phyloP scores from a whole-genome alignment of 64 coral and sea anemone species.

The Montipora foliosa region DNA sequence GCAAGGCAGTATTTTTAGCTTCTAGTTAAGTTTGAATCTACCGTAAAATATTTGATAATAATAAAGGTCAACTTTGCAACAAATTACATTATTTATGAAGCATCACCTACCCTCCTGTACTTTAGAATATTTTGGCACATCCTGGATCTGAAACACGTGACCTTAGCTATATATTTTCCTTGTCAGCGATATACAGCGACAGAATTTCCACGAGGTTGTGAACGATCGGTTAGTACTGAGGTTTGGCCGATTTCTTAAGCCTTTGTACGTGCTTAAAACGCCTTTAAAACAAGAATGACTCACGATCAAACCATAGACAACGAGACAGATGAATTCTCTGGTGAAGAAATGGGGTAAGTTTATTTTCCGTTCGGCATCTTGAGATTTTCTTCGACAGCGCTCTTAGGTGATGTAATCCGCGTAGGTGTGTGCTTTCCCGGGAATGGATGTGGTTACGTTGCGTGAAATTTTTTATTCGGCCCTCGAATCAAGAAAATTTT shows the following conservation, averaged over 20 bases:
- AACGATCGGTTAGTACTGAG: too few species aligned
- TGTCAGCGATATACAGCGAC: background rate
- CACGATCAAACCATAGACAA: conserved; percentile 34
- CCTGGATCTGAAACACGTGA: conserved; percentile 45
- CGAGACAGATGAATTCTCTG: conserved; percentile 35
- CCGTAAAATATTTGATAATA: background rate
- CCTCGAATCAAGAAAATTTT: too few species aligned
- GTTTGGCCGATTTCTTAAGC: background rate
- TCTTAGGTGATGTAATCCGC: background rate
- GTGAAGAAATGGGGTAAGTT: conserved; percentile 25
- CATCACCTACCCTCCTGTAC: background rate
- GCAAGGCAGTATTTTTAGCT: conserved; percentile 27
- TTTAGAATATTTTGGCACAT: background rate
- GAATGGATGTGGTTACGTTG: background rate
- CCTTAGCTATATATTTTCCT: background rate
- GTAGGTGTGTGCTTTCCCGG: conserved; percentile 26
- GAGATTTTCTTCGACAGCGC: background rate
- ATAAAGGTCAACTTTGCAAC: background rate
- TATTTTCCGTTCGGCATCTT: background rate
- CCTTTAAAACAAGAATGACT: conserved; percentile 19
- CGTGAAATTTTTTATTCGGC: background rate
- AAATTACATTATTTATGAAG: background rate
- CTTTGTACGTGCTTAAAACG: background rate
- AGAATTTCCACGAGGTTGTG: background rate
- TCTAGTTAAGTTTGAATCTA: background rate